Conservation (phyloP, 2,888 invertebrate species). For the Tiliacea citrago region DNA sequence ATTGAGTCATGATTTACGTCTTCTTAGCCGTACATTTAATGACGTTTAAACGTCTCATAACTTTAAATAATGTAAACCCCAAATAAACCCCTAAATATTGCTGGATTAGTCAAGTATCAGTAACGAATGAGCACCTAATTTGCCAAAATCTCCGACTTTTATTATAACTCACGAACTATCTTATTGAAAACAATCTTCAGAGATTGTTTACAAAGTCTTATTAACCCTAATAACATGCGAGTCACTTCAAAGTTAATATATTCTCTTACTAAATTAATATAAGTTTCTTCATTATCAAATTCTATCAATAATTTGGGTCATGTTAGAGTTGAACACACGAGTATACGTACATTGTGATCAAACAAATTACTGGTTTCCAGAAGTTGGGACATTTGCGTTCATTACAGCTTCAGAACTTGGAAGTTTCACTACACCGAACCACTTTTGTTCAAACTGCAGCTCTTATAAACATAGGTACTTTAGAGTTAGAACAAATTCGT, state of each 20-base stretch:
- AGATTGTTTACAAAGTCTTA: conserved; percentile 47
- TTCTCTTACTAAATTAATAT: conserved; percentile 48
- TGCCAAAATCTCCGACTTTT: not conserved
- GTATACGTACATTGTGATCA: conserved; percentile 69
- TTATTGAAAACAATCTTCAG: conserved; percentile 31
- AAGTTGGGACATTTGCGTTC: conserved; percentile 38
- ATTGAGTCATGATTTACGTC: not conserved
- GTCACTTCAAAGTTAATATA: conserved; percentile 23
- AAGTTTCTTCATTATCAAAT: conserved; percentile 62
- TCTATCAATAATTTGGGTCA: conserved; percentile 56
- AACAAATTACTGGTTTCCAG: conserved; percentile 41
- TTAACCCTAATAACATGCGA: conserved; percentile 38
- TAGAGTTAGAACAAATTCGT: conserved; percentile 58
- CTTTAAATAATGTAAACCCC: not conserved
- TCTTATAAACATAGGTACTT: conserved; percentile 59
- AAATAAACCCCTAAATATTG: not conserved
- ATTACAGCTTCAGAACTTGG: conserved; percentile 30
- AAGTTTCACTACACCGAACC: conserved; percentile 44
- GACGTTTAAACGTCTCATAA: not conserved
- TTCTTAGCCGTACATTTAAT: not conserved
- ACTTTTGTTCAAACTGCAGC: conserved; percentile 37
- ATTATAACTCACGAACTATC: conserved; percentile 23
- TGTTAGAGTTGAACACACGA: conserved; percentile 44
- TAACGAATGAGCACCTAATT: not conserved
- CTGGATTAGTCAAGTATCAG: not conserved